A percentile compares a stretch with the other conserved stretches of the same genome.
Conservation (phyloP, 2,888 invertebrate genomes). For the Deroplatys truncata region DNA sequence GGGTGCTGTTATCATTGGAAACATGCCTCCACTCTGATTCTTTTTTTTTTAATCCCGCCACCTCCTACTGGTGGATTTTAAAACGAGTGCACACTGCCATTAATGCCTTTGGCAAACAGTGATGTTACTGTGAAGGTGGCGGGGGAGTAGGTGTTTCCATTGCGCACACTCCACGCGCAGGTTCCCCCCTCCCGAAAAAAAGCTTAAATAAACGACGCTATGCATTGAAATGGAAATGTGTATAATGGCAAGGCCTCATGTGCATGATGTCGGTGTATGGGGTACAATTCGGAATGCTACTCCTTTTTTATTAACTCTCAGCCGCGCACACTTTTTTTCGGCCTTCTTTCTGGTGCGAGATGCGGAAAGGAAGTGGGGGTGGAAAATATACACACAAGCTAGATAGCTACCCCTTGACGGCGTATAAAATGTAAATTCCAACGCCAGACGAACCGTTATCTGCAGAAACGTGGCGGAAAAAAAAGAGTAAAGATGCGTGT, state of each 20-base stretch:
- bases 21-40: slow-evolving; percentile 49
- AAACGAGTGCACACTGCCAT: slow-evolving; percentile 51
- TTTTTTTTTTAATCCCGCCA: slow-evolving; percentile 45
- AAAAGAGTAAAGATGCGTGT: neutral
- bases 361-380: neutral
- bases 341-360: neutral
- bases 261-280: neutral
- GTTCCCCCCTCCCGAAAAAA: neutral
- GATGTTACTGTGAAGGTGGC: neutral
- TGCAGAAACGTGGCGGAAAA: neutral
- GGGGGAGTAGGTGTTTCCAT: slow-evolving; percentile 4
- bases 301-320: neutral
- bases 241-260: neutral
- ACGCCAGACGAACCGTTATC: neutral
- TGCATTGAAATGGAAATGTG: slow-evolving; percentile 31
- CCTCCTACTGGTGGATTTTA: slow-evolving; percentile 41
- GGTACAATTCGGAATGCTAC: neutral
- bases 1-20: slow-evolving; percentile 45
- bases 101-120: slow-evolving; percentile 34
- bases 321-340: neutral
- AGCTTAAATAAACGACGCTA: slow-evolving; percentile 27
- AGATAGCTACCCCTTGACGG: slow-evolving; percentile 4
- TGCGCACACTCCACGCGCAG: neutral
- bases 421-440: slow-evolving; percentile 14
- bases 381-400: neutral